Evolutionary conservation across 2,888 invertebrate genomes (phyloP), one percentile per base, ranked within the genome.

Genomic region (Cantharis rustica): DNA sequence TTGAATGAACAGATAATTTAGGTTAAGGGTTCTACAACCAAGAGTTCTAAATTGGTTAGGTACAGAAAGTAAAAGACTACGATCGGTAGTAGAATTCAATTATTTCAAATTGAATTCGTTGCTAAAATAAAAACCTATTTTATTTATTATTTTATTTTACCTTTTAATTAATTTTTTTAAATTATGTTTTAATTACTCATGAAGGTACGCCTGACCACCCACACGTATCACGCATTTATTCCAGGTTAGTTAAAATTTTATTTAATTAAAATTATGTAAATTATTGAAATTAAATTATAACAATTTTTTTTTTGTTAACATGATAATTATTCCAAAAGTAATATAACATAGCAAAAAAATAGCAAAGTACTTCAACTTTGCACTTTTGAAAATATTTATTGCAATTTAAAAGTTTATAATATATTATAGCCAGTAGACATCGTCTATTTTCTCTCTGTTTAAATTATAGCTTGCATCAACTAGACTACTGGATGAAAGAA

Each of bases 1-100:
- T 20, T 66, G 64, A 66, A 66, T 23, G 64, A 66, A 66, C 64
- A 16, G 64, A 66, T 66, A 66, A 66, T 66, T 66, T 66, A 66
- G 64, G 64, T 66, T 66, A 66, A 66, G 64, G 64, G 64, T 66
- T 66, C 64, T 66, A 17, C 64, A 66, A 66, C 17, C 64, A 66
- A 66, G 20, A 66, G 23, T 66, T 23, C 16, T 66, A 66, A 66
- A 66, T 66, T 66, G 16, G 64, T 20, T 66, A 66, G 16, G 17
- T 23, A 66, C 64, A 20, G 64, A 66, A 66, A 66, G 17, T 23
- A 23, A 66, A 66, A 66, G 64, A 66, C 23, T 66, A 20, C 64
- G 64, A 66, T 23, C 64, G 20, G 20, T 66, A 66, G 20, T 66
- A 66, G 23, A 66, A 66, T 66, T 66, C 64, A 66, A 66, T 66